phyloP scores from a whole-genome alignment of 53 echinoderm and acorn worm species.

The Holothuria leucospilota region DNA sequence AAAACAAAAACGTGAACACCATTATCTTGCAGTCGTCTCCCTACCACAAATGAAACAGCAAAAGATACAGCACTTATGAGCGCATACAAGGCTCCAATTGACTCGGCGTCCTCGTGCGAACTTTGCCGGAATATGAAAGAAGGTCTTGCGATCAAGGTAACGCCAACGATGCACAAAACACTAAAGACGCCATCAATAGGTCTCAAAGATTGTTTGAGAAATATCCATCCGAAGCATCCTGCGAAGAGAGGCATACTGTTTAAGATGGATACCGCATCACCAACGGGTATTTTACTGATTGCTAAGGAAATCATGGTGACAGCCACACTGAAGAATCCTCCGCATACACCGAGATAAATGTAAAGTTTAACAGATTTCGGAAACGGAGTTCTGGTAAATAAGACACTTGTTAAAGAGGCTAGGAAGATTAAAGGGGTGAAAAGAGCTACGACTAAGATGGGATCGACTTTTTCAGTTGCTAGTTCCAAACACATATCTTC shows the following conservation, averaged over 20 bases:
- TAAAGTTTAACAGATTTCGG: not conserved
- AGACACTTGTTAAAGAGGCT: not conserved
- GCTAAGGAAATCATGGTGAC: constrained; percentile 14
- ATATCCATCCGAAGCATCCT: constrained; percentile 30
- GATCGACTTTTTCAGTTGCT: constrained; percentile 16
- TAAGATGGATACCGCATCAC: constrained; percentile 28
- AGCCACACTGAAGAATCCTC: not conserved
- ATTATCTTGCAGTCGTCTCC: constrained; percentile 3
- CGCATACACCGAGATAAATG: not conserved
- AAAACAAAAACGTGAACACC: not conserved
- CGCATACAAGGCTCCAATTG: not conserved
- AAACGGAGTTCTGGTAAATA: not conserved
- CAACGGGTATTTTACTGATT: constrained; percentile 39
- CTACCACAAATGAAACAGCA: not conserved
- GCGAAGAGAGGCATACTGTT: constrained; percentile 36
- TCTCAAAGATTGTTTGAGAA: constrained; percentile 25
- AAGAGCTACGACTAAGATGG: not conserved
- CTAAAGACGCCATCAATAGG: not conserved
- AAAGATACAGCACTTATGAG: constrained; percentile 6
- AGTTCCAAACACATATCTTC: constrained; percentile 24
- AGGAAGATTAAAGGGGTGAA: not conserved
- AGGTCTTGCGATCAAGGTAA: constrained; percentile 27
- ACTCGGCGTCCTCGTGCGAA: not conserved
- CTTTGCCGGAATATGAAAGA: constrained; percentile 7
- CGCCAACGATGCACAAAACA: constrained; percentile 12